A percentile compares a stretch with the other conserved stretches of the same genome.
Conservation (phyloP, 1,140 invertebrate species). For the Sycobia sp. region DNA sequence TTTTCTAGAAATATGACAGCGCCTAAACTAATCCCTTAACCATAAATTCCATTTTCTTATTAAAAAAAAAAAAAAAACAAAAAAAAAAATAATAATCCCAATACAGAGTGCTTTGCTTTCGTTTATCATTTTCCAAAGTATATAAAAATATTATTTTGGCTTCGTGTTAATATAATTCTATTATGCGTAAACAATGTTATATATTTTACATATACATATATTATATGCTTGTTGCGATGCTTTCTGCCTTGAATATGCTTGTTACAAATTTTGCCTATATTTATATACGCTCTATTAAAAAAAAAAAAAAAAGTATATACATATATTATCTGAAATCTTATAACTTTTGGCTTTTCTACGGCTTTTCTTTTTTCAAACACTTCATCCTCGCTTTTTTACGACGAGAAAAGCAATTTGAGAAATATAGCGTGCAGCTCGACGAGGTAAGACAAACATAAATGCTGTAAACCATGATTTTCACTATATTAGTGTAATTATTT, state of each 20-base stretch:
- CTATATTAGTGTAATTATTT: background rate
- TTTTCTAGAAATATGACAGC: background rate
- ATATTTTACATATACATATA: background rate
- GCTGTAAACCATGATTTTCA: background rate
- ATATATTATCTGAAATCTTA: background rate
- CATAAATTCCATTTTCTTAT: too few species aligned
- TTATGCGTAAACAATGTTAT: background rate
- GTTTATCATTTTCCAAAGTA: background rate
- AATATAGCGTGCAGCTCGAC: background rate
- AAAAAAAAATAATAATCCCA: slow-evolving; percentile 5
- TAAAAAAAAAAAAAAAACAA: too few species aligned
- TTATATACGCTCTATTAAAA: background rate
- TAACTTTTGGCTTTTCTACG: too few species aligned
- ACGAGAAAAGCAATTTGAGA: too few species aligned
- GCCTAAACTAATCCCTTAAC: too few species aligned
- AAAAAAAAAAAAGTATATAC: background rate
- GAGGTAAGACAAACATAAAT: slow-evolving; percentile 25
- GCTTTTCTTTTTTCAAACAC: too few species aligned
- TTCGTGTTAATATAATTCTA: background rate
- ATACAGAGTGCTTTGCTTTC: slow-evolving; percentile 33
- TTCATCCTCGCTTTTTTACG: too few species aligned
- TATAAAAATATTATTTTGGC: too few species aligned
- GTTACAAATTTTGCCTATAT: too few species aligned
- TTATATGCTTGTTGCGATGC: background rate
- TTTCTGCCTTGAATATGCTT: background rate